Evolutionary conservation across 2,888 invertebrate genomes (phyloP).

Genomic region (Tenthredo amoena): DNA sequence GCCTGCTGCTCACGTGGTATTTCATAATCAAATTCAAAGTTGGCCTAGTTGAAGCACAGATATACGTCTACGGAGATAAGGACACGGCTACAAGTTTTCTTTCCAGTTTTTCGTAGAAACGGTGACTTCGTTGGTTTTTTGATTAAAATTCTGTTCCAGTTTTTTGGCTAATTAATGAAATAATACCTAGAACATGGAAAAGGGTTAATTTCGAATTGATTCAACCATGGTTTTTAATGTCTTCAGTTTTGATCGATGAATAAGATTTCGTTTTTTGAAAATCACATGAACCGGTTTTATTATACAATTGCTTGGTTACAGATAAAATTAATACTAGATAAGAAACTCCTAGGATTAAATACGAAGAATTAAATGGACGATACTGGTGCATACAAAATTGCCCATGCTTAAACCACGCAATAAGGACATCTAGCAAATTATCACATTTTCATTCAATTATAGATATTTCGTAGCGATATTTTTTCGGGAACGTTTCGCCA

Average conservation of each 20-base stretch:
- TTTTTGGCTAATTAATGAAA: not conserved
- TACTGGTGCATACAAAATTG: not conserved
- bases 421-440: too few species aligned
- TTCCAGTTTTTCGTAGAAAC: not conserved
- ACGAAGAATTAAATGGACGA: not conserved
- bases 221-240: not conserved
- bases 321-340: not conserved
- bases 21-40: slow-evolving; percentile 7
- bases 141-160: not conserved
- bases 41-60: not conserved
- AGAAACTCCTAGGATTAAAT: not conserved
- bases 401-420: too few species aligned
- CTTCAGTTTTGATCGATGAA: not conserved
- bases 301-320: not conserved
- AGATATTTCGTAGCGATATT: too few species aligned
- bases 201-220: not conserved
- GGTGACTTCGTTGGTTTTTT: not conserved
- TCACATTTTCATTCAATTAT: too few species aligned
- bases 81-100: not conserved
- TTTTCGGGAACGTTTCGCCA: too few species aligned
- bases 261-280: not conserved
- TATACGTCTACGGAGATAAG: not conserved
- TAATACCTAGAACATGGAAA: not conserved
- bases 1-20: not conserved
- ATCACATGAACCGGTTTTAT: not conserved